These are phyloP conservation scores for Drosophila mimica DNA, from an alignment of 2,888 invertebrate species.

Conservation along the genomic window DNA sequence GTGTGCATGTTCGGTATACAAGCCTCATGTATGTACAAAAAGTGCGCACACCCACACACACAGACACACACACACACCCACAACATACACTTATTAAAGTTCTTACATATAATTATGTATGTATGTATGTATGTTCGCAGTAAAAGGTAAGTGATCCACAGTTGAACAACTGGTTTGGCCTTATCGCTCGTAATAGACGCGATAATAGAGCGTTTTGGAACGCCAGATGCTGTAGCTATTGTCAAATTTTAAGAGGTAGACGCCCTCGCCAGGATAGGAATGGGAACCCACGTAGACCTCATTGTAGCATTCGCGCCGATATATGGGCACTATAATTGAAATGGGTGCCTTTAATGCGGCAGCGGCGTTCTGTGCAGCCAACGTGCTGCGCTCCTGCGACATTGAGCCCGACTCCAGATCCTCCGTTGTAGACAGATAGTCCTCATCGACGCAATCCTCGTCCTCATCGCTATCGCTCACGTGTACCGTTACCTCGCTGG, in stretches of 20 bases:
- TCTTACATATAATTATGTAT: constrained; percentile 8
- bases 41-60: constrained; percentile 6
- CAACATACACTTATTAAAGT: neutral
- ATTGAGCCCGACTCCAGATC: constrained; percentile 88
- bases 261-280: constrained; percentile 97
- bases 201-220: constrained; percentile 99
- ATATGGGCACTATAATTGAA: constrained; percentile 96
- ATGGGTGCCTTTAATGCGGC: constrained; percentile 78
- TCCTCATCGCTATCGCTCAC: constrained; percentile 97
- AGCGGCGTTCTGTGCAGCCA: constrained; percentile 51
- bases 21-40: constrained; percentile 5
- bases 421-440: constrained; percentile 84
- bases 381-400: constrained; percentile 72
- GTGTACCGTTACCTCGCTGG: constrained; percentile 94
- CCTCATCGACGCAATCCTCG: constrained; percentile 86
- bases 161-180: constrained; percentile 8
- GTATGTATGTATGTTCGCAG: constrained; percentile 13
- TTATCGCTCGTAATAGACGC: constrained; percentile 97
- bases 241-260: constrained; percentile 99
- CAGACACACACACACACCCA: neutral
- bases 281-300: constrained; percentile 99
- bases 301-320: constrained; percentile 97
- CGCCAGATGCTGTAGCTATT: constrained; percentile 99
- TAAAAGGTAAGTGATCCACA: constrained; percentile 20
- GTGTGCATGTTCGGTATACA: constrained; percentile 17